Evolutionary conservation across 2,113 vertebrate genomes (phyloP), one percentile per base, ranked within the genome.

Genomic region (Tretioscincus oriximinensis): DNA sequence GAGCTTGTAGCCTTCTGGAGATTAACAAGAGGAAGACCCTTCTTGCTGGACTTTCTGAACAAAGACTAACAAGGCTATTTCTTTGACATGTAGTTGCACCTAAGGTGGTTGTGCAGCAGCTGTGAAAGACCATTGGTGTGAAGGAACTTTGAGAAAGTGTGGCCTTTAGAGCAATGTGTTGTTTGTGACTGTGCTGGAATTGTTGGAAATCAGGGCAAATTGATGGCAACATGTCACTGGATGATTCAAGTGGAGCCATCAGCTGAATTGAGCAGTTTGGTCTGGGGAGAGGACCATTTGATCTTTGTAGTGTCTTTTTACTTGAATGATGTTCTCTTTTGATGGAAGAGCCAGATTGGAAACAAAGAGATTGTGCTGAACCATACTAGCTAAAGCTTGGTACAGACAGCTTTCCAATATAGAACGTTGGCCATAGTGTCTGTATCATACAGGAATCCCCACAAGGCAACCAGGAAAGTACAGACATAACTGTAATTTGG

Each of bases 361-460:
- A 79, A 78, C 54, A 73, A 68, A 67, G 69, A 68, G 7, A 35
- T 68, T 70, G 63, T 78, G 76, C 76, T 84, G 70, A 78, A 76
- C 76, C 63, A 18, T 16, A 9, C 47, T 47, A 21, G 70, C 72
- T 79, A 71, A 70, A 76, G 78, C 70, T 60, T 22, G 65, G 58
- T 89, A 89, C 83, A 75, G 83, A 89, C 87, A 78, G 75, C 83
- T 71, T 24, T 81, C 87, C 81, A 89, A 81, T 77, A 76, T 49
- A 28, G 80, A 71, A 24, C 14, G 2, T n/a, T 65, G 64, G 64
- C n/a, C 10, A 4, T 2, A 4, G 54, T 68, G 26, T 20, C 73
- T 86, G 74, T 54, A 41, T 29, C 26, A 81, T n/a, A 69, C n/a
- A 64, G 76, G 78, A 58, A 71, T 66, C 78, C 80, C 67, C 64